phyloP scores from a whole-genome alignment of 1,140 invertebrate genomes.

The Leucophenga varia region DNA sequence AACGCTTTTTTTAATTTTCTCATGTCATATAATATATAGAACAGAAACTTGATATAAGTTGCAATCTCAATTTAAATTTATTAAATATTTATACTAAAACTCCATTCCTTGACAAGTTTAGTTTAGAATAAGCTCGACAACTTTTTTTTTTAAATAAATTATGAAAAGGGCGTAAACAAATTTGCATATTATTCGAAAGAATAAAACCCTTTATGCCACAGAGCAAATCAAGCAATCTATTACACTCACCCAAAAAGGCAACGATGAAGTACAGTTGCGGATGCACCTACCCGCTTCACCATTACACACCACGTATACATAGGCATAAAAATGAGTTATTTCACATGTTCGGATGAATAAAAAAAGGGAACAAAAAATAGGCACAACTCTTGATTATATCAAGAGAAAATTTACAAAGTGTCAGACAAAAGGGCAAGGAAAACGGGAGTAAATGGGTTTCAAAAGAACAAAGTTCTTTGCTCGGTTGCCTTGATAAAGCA shows the following conservation, averaged over 20 bases:
- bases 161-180: slow-evolving; percentile 50
- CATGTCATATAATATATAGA: too few species aligned
- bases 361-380: background rate
- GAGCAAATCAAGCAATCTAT: slow-evolving; percentile 43
- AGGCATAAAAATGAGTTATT: slow-evolving; percentile 44
- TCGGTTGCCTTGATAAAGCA: slow-evolving; percentile 43
- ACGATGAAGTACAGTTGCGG: too few species aligned
- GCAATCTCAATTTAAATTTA: too few species aligned
- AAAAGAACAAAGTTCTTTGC: slow-evolving; percentile 29
- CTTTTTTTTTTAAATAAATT: slow-evolving; percentile 50
- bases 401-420: background rate
- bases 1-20: too few species aligned
- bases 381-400: slow-evolving; percentile 12
- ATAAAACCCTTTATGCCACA: slow-evolving; percentile 33
- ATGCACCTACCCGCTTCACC: too few species aligned
- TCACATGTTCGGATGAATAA: slow-evolving; percentile 33
- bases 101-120: too few species aligned
- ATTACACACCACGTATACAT: background rate
- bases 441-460: slow-evolving; percentile 1
- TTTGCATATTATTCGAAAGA: slow-evolving; percentile 30
- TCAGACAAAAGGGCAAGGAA: slow-evolving; percentile 19
- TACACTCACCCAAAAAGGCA: too few species aligned
- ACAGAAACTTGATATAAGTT: too few species aligned
- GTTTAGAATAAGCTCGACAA: slow-evolving; percentile 51
- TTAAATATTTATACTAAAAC: too few species aligned